Percentiles rank a stretch among this genome's conserved stretches.
Conservation (phyloP, 2,888 invertebrate species). For the Parnassius apollo region DNA sequence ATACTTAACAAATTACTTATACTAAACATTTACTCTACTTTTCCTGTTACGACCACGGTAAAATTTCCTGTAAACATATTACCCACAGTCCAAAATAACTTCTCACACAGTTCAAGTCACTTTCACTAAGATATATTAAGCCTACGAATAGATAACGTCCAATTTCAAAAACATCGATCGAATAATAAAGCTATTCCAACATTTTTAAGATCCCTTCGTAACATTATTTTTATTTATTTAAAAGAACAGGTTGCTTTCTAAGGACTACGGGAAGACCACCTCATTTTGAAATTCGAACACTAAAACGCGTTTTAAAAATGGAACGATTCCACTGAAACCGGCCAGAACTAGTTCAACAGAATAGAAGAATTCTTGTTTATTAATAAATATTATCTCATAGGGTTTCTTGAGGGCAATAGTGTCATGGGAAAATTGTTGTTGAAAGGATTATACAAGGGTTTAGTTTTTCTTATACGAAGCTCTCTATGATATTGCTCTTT, state of each 20-base stretch:
- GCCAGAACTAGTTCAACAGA: constrained; percentile 5
- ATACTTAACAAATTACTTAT: too few relatives aligned
- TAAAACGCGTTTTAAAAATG: constrained; percentile 13
- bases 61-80: too few relatives aligned
- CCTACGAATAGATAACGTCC: background rate
- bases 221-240: background rate
- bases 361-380: constrained; percentile 12
- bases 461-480: background rate
- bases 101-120: too few relatives aligned
- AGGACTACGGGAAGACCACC: background rate
- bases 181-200: background rate
- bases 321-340: constrained; percentile 15
- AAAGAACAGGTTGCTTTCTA: constrained; percentile 8
- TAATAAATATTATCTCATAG: background rate
- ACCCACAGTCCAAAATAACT: too few relatives aligned
- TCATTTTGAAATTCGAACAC: constrained; percentile 18
- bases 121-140: background rate
- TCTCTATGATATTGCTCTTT: background rate
- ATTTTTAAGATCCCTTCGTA: background rate
- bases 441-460: background rate
- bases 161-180: background rate
- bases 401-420: background rate
- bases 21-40: too few relatives aligned
- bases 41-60: too few relatives aligned
- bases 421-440: constrained; percentile 4